Evolutionary conservation across 2,888 invertebrate species (phyloP).

Genomic region (Subacronicta megacephala): DNA sequence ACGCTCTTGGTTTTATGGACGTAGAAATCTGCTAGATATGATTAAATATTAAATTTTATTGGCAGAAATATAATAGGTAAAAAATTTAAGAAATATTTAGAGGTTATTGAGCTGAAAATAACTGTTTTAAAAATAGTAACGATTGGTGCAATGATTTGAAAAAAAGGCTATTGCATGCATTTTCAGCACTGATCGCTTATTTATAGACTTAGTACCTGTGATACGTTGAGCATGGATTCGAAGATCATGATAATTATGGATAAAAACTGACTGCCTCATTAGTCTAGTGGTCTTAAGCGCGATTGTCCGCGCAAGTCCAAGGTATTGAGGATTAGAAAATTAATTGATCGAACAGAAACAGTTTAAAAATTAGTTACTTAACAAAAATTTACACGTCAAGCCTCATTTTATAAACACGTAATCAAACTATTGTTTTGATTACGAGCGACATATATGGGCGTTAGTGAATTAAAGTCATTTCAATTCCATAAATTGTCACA

Average conservation of each 20-base stretch:
- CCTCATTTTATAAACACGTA: no score
- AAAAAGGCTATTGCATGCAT: constrained; percentile 11
- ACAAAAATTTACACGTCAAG: no score
- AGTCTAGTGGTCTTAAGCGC: no score
- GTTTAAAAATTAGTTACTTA: constrained; percentile 2
- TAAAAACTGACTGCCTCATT: no score
- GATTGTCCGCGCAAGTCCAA: no score
- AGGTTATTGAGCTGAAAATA: constrained; percentile 36
- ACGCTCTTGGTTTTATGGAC: constrained; percentile 69
- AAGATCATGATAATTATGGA: not conserved
- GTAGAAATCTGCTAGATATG: constrained; percentile 65
- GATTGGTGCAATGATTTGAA: constrained; percentile 14
- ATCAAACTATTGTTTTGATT: no score
- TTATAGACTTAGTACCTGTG: not conserved
- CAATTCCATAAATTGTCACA: no score
- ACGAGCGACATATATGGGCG: no score
- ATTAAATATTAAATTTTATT: constrained; percentile 47
- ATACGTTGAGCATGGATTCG: not conserved
- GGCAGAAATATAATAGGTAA: constrained; percentile 14
- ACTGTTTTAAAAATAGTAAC: constrained; percentile 18
- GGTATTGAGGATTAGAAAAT: not conserved
- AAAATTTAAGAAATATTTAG: not conserved
- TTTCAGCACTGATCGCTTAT: no score
- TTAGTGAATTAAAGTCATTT: no score
- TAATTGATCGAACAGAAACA: not conserved